Evolutionary conservation across 2,113 vertebrate species (phyloP), one percentile per base, ranked within the genome.

Genomic region (Cepphus grylle): DNA sequence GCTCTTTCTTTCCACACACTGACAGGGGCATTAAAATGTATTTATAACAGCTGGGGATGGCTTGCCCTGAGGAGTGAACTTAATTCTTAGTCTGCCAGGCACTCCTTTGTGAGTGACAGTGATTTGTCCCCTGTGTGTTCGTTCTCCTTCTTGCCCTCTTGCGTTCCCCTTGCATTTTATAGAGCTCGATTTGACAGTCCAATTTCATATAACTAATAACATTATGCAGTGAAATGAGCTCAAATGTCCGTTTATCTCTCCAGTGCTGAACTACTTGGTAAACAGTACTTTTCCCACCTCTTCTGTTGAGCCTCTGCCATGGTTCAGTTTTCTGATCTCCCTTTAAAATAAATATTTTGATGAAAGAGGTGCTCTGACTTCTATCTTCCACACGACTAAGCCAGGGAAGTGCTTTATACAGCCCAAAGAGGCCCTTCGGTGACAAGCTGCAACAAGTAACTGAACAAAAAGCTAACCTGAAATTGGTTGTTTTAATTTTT

Each of bases 11-110:
- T 92, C 86, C 40, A 19, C 73, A 65, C 19, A 19, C 83, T 98
- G 98, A 98, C 98, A 98, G 97, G 96, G 80, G 84, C 96, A 92
- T 94, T 97, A 93, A 90, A 58, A 96, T 97, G 82, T 98, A 97
- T 98, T 98, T 98, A 96, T 97, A 98, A 96, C 97, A 98, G 95
- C 97, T 96, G 96, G 97, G 96, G 92, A 97, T 80, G 95, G 94
- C 95, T 66, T 94, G 96, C 98, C 98, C 98, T 81, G 87, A 97
- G 92, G 96, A 98, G 90, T 97, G 97, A 98, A 98, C 96, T 97
- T 98, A 94, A 97, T 98, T 98, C 97, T 94, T 97, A 91, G 81
- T 94, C 97, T 98, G 97, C 97, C 98, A 98, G 97, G 96, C 96
- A 96, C 91, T 97, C 94, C 91, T 96, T 95, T 94, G 94, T 97